Conservation (phyloP, 1,140 invertebrate species). For the Parapsyche elsis region DNA sequence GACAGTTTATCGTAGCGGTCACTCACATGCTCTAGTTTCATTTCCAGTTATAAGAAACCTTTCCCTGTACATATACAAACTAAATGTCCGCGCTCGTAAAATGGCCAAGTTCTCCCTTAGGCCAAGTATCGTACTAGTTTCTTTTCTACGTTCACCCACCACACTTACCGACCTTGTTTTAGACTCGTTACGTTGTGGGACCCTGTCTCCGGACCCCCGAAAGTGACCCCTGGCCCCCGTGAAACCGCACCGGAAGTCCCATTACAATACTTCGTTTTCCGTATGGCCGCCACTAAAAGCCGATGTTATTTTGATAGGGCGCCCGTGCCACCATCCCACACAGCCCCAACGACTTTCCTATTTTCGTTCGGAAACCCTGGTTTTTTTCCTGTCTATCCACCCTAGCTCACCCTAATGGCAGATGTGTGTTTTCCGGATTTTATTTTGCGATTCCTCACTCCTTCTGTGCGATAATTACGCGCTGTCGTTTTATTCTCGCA, state of each 20-base stretch:
- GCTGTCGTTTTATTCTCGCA: background rate
- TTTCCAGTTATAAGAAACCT: no score
- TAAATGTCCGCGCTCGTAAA: background rate
- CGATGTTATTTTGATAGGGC: slow-evolving; percentile 45
- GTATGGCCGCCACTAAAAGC: slow-evolving; percentile 20
- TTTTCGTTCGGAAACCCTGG: slow-evolving; percentile 10
- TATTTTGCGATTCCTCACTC: slow-evolving; percentile 23
- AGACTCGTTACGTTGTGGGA: background rate
- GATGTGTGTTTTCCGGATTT: slow-evolving; percentile 45
- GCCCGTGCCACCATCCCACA: background rate
- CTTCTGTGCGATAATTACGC: background rate
- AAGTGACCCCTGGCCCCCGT: background rate
- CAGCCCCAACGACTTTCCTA: slow-evolving; percentile 4
- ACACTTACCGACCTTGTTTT: background rate
- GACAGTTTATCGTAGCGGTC: no score
- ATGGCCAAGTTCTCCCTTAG: background rate
- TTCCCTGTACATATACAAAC: background rate
- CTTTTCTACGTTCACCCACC: background rate
- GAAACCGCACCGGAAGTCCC: background rate
- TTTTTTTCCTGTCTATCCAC: slow-evolving; percentile 6
- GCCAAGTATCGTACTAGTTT: background rate
- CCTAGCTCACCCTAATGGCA: slow-evolving; percentile 27
- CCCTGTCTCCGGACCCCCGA: background rate
- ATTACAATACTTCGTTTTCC: slow-evolving; percentile 36
- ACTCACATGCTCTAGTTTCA: no score